Evolutionary conservation across 2,113 vertebrate species (phyloP).

Genomic region (Elephantulus edwardii): DNA sequence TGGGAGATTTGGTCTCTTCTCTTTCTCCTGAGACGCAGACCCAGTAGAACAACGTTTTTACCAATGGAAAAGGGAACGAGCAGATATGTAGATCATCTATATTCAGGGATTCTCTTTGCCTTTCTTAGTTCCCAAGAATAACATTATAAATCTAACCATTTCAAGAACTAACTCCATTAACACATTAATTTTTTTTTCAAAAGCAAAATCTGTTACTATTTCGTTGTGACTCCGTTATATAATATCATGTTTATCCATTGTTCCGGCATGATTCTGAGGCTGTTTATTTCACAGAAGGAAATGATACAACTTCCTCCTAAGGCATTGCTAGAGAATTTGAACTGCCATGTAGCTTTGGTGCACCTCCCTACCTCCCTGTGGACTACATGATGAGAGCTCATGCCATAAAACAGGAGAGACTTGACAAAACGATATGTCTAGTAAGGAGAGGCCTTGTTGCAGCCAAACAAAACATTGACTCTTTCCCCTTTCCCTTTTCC

Average conservation of each 20-base stretch:
- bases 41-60: not conserved
- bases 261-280: too few species aligned
- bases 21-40: not conserved
- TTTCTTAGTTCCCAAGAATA: not conserved
- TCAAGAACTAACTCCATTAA: not conserved
- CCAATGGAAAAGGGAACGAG: not conserved
- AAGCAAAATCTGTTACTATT: not conserved
- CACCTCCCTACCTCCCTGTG: not conserved
- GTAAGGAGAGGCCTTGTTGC: constrained; percentile 62
- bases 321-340: too few species aligned
- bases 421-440: constrained; percentile 73
- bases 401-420: constrained; percentile 65
- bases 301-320: too few species aligned
- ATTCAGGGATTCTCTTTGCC: not conserved
- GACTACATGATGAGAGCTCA: not conserved
- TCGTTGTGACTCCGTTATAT: not conserved
- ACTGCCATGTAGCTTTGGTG: too few species aligned
- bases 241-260: not conserved
- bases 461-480: constrained; percentile 80
- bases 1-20: not conserved
- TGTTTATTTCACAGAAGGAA: too few species aligned
- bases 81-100: not conserved
- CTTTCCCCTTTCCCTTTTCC: constrained; percentile 53
- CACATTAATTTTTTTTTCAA: not conserved
- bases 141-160: not conserved